Evolutionary conservation across 2,113 vertebrate species (phyloP), one percentile per base, ranked within the genome.

Genomic region (Toxotes chatareus): DNA sequence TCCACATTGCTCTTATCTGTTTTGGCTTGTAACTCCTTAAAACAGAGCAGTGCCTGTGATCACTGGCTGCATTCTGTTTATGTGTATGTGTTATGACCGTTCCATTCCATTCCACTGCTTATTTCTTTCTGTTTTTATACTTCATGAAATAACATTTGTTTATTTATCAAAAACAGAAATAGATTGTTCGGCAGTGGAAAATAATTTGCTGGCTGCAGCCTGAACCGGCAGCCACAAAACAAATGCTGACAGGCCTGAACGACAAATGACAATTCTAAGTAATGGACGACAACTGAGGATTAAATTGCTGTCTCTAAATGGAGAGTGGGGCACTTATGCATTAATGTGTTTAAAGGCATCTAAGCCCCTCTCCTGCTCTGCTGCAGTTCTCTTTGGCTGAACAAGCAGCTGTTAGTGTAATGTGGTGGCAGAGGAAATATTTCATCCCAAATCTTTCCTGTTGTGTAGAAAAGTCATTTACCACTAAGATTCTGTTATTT

Each of bases 211-310:
- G 32, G 21, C 42, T 53, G 23, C 4, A 49, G 32, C 7, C n/a
- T 38, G 11, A 31, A 1, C 23, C 4, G 1, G n/a, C 44, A 56
- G 27, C 11, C n/a, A 17, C 6, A 6, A 17, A 36, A 74, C 59
- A 51, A 38, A 61, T 57, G 23, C 8, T 38, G 40, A n/a, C 46
- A 13, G 38, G 32, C 55, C 32, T 60, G 46, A 69, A 51, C 77
- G 44, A 44, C 27, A 72, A 66, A 70, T 73, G 57, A 60, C 27
- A 80, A 57, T 32, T 47, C 68, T 21, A 55, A 57, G 16, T 65
- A 9, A 78, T 76, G 51, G 32, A 73, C 82, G 66, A 75, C 32
- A 79, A 4, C 3, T 16, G 27, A 51, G 77, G 82, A 91, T 91
- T 87, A 86, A 69, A 72, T 3, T 46, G 31, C 4, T 57, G 61